Base-by-base conservation (phyloP, 2,797 vertebrate genomes). In the Oreochromis grahami region DNA sequence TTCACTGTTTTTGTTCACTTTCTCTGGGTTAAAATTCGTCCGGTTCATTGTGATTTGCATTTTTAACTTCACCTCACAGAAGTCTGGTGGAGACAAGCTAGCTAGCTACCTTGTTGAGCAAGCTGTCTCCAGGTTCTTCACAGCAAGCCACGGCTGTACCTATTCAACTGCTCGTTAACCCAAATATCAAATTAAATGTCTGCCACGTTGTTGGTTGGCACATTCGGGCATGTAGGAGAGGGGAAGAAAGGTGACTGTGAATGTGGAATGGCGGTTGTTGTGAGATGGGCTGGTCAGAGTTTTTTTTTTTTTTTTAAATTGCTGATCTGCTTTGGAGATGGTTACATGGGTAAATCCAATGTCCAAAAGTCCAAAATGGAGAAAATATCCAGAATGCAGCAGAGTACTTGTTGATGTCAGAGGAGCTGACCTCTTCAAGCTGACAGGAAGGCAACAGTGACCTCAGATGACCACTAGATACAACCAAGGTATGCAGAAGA, bases 201-300 rank as follows among this genome's bases (percentile, higher is more conserved):
- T 36, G 58, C 58, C 32, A 38, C 38, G 56, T 58, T 58, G 10
- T 58, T 58, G 55, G 26, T 63, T 29, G 19, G 58, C 2, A 17
- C 6, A 19, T 0, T 63, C 2, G 6, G 4, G 0, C 10, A 41
- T 21, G 34, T 38, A 5, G 12, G 2, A 11, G 4, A 2, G 19
- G 34, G 7, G 6, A 41, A 15, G n/a, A 65, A 36, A 21, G 19
- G n/a, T 4, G 4, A 8, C 0, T 50, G 48, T 50, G 7, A 12
- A 1, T 38, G 32, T 63, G 53, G n/a, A 11, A 21, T 7, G 32
- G 32, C 0, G 12, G 12, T 43, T 43, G 41, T 13, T 14, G 2
- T n/a, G 19, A 65, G 19, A 21, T 12, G 11, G 60, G 12, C 34
- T 65, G 34, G 1, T 65, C 15, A 0, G 8, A 58, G 5, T 26